A percentile compares a stretch with the other conserved stretches of the same genome.
These are phyloP conservation scores for Drosophila borealis DNA, from an alignment of 2,888 invertebrate species.

Conservation along the genomic window DNA sequence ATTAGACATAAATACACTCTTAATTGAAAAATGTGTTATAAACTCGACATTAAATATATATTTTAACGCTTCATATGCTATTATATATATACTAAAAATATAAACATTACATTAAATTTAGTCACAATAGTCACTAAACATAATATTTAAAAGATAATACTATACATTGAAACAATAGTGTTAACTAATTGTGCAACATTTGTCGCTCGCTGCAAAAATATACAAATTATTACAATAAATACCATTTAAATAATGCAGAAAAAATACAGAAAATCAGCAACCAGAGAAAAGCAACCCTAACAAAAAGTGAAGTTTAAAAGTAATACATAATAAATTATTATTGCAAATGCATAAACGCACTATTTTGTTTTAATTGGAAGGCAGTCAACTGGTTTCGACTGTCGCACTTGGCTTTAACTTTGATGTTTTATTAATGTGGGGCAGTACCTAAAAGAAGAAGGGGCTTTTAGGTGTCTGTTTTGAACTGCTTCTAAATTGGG, in stretches of 20 bases:
- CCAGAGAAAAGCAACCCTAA: constrained; percentile 42
- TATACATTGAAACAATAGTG: constrained; percentile 30
- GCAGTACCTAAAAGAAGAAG: no score
- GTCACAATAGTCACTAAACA: constrained; percentile 74
- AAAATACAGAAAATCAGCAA: constrained; percentile 25
- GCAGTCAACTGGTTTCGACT: neutral
- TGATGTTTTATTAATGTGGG: no score
- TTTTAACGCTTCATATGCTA: constrained; percentile 78
- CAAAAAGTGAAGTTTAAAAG: constrained; percentile 67
- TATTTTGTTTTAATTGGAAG: constrained; percentile 43
- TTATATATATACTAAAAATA: constrained; percentile 57
- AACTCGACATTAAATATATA: constrained; percentile 67
- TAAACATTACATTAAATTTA: constrained; percentile 66
- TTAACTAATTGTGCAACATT: constrained; percentile 57
- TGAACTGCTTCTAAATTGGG: no score
- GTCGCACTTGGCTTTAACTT: neutral
- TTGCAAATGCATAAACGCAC: constrained; percentile 64
- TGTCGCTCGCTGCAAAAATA: constrained; percentile 59
- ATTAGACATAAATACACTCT: constrained; percentile 39
- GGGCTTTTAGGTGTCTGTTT: no score
- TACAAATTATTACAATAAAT: constrained; percentile 69
- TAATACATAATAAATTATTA: constrained; percentile 76
- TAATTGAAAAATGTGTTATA: constrained; percentile 64
- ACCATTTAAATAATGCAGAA: constrained; percentile 61
- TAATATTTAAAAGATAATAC: constrained; percentile 34